Evolutionary conservation across 2,888 invertebrate genomes (phyloP), one percentile per base, ranked within the genome.

Genomic region (Zhengitettix transpicula): DNA sequence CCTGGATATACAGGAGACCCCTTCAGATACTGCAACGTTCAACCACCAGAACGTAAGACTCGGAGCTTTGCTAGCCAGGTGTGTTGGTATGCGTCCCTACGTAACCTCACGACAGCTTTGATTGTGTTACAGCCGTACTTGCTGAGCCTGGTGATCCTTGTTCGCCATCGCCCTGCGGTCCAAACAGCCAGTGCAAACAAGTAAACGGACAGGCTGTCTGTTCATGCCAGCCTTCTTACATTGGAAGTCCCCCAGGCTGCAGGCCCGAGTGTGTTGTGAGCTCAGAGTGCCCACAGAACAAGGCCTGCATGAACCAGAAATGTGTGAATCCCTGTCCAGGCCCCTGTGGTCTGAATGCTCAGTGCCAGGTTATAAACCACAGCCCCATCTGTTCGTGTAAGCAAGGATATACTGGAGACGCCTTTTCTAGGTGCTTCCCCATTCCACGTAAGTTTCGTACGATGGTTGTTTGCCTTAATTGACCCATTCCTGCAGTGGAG

Each of bases 171-270:
- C 87, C 85, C 1, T 88, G 87, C 71, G 87, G 91, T 51, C 83
- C 88, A 9, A 89, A 90, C 69, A 88, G 89, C 64, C 78, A 84
- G 67, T 91, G 91, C 68, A 81, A 82, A 66, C 84, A 83, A 71
- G 71, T 81, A 40, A 86, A 87, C 66, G 79, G 78, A 42, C 83
- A 85, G 74, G 82, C 82, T 0, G 79, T 84, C 28, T 89, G 88
- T 69, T 83, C 84, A 57, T 88, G 88, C 68, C 71, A 81, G 62
- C 77, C 78, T 52, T 78, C 79, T 64, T 84, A 82, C 67, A 76
- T 79, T 58, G 85, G 85, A 56, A 75, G 75, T 65, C 85, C 84
- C 42, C 84, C 84, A 61, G 80, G 79, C 59, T 88, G 88, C 71
- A 78, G 87, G 69, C 85, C 85, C 42, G 85, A 85, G 72, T 85